Evolutionary conservation across 92 coral and sea anemone species (phyloP), one percentile per base, ranked within the genome.

Genomic region (Palythoa caribaeorum): DNA sequence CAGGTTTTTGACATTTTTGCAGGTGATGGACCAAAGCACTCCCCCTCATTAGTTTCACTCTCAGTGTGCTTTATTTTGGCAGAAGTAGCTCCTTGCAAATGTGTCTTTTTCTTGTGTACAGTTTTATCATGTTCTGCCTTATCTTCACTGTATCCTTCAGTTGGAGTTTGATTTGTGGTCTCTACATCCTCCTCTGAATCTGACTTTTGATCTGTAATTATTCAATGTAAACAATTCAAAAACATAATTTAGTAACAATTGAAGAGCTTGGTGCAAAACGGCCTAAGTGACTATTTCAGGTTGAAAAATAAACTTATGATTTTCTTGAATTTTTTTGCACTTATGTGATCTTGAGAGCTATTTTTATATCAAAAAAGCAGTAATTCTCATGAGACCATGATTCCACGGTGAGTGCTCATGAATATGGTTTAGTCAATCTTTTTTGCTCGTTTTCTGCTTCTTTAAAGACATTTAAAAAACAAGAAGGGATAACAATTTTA

Each of bases 131-230:
- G 54, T 90, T 86, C 70, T 10, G 9, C 54, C 37, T 53, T 63
- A 51, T 88, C 77, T n/a, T 51, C 60, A n/a, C 16, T 77, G 36
- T 69, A 73, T 14, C 44, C 52, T 36, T 68, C 59, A 1, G 74
- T 70, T 62, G 70, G 78, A 21, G 87, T 65, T 48, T 66, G 75
- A 66, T 10, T 13, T 10, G 38, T 37, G 6, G 59, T 40, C 37
- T 69, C 86, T 10, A 81, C 19, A 65, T 81, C 76, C 47, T 44
- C 74, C 6, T 66, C 84, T 17, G 55, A n/a, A 14, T 47, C 86
- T 60, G 21, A 2, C 14, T 9, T 76, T 40, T 47, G 21, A n/a
- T 63, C 74, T 80, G 63, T 70, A 38, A n/a, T 44, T 44, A 44
- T 28, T 28, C 28, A 28, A 28, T 28, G 14, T 10, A 57, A 78